Base-by-base conservation (phyloP, 37 sponge, comb jelly and placozoan genomes). In the Diacarnus erythraeanus region DNA sequence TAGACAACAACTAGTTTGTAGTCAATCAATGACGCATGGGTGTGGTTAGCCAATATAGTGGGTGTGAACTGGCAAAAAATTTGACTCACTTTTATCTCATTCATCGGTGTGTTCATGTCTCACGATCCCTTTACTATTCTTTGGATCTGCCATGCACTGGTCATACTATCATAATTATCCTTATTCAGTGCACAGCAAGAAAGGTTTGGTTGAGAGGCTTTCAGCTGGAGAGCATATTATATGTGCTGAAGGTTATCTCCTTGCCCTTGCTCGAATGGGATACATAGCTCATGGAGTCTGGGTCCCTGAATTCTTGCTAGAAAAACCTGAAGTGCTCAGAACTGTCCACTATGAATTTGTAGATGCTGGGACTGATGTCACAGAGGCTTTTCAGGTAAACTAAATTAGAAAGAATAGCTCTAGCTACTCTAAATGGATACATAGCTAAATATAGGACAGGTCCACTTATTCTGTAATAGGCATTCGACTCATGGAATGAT, bases 201-300 rank as follows among this genome's bases (percentile, higher is more conserved):
- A 20, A 34, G 69, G 69, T 35, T 37, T 68, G 9, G 69, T 38
- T 34, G 37, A 72, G 47, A 72, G 89, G 74, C 42, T 88, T 38
- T 63, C 40, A 23, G 74, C 74, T 42, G 83, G 83, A 4, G 83
- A 88, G 69, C 69, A 30, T 30, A 43, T 83, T 21, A 72, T 88
- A 29, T 82, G 83, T 75, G 89, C 89, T 18, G 89, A 88, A 58
- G 89, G 89, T 15, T 88, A 88, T 38, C 75, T 88, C 59, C 59
- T 83, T 3, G 79, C 84, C 18, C 69, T 89, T 8, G 34, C 60
- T 56, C 75, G 89, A 3, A 57, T 43, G 58, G 89, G 89, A 15
- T 89, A 83, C 76, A 47, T 89, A 21, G 56, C 79, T 31, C 76
- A 78, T 39, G 89, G 89, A 0, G 58, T 69, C 2, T 89, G 74